Conservation (phyloP, 2,888 invertebrate species). For the Alitta virens region DNA sequence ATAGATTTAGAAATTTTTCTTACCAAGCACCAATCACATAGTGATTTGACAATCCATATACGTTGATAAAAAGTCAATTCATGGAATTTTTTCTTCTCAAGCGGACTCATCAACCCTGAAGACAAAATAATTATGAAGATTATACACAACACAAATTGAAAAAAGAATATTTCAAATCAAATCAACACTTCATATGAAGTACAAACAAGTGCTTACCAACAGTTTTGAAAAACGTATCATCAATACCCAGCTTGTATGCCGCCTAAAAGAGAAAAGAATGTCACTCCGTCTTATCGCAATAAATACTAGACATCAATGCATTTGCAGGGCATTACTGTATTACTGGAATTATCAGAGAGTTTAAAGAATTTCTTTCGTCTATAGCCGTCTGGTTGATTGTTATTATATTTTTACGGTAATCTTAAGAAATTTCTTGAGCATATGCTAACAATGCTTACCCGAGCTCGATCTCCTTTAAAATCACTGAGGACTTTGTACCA, state of each 20-base stretch:
- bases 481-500: conserved; percentile 62
- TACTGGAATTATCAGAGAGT: too few relatives aligned
- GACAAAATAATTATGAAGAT: conserved; percentile 1
- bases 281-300: too few relatives aligned
- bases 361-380: too few relatives aligned
- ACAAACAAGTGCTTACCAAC: conserved; percentile 53
- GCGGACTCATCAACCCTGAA: conserved; percentile 55
- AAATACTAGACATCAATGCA: too few relatives aligned
- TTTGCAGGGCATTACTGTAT: too few relatives aligned
- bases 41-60: conserved; percentile 63
- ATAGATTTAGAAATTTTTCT: conserved; percentile 33
- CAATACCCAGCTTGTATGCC: conserved; percentile 61
- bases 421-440: not conserved
- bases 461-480: not conserved
- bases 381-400: not conserved
- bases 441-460: not conserved
- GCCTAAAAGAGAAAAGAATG: conserved; percentile 51
- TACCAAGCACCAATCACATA: conserved; percentile 61
- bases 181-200: too few relatives aligned
- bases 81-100: conserved; percentile 61
- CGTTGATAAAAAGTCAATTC: conserved; percentile 60
- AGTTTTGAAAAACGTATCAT: conserved; percentile 62
- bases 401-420: not conserved
- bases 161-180: not conserved
- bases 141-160: not conserved